A percentile compares a stretch with the other conserved stretches of the same genome.
Conservation (phyloP, 2,888 invertebrate species). For the Apoda limacodes region DNA sequence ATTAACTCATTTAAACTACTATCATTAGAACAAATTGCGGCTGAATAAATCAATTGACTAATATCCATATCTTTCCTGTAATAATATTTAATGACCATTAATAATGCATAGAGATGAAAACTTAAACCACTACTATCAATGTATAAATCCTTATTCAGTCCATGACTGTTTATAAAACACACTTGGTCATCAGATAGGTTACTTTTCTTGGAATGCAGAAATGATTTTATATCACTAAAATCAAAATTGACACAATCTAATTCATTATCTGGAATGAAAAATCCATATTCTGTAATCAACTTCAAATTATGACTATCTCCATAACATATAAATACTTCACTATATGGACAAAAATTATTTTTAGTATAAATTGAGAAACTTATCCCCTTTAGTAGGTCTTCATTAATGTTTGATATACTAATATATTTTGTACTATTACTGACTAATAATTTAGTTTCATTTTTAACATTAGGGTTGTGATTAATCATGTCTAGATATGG, state of each 20-base stretch:
- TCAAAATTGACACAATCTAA: constrained; percentile 75
- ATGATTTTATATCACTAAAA: constrained; percentile 62
- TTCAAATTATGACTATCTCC: constrained; percentile 85
- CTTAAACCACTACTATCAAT: constrained; percentile 73
- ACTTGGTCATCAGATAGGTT: constrained; percentile 68
- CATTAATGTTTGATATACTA: constrained; percentile 32
- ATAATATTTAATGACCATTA: constrained; percentile 57
- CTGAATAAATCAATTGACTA: constrained; percentile 53
- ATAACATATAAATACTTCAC: constrained; percentile 90
- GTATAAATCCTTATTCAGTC: constrained; percentile 72
- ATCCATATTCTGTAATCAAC: constrained; percentile 90
- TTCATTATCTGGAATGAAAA: constrained; percentile 76
- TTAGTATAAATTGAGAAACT: constrained; percentile 60
- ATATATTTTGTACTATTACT: constrained; percentile 39
- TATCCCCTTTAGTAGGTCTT: constrained; percentile 44
- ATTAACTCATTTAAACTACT: constrained; percentile 45
- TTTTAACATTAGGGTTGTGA: constrained; percentile 76
- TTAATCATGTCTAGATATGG: constrained; percentile 93
- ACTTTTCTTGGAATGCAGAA: constrained; percentile 37
- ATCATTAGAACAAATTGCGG: constrained; percentile 50
- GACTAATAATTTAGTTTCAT: constrained; percentile 56
- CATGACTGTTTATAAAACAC: constrained; percentile 73
- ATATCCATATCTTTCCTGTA: constrained; percentile 48
- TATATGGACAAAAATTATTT: constrained; percentile 68
- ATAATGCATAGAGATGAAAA: constrained; percentile 72